Evolutionary conservation across 1,140 invertebrate species (phyloP).

Genomic region (Radopholus similis): DNA sequence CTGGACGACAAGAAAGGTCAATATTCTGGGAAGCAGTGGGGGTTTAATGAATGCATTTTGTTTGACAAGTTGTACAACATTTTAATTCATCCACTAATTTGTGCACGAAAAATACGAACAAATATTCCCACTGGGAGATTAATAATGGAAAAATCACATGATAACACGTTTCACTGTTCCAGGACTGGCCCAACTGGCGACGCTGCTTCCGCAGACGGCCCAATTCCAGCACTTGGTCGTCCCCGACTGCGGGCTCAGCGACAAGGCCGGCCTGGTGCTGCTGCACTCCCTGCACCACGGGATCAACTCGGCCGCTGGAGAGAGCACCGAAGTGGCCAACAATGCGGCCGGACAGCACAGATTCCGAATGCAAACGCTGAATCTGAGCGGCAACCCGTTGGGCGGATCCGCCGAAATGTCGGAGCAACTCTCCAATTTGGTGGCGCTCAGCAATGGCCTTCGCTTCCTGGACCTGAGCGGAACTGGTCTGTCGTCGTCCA

Average conservation of each 20-base stretch:
- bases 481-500: conserved; percentile 30
- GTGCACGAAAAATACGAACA: no score
- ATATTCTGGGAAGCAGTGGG: neutral
- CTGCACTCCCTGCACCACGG: conserved; percentile 41
- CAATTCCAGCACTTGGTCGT: conserved; percentile 38
- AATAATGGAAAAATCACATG: neutral
- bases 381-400: conserved; percentile 37
- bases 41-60: neutral
- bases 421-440: conserved; percentile 48
- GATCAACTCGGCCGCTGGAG: conserved; percentile 21
- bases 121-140: no score
- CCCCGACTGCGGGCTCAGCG: conserved; percentile 48
- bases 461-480: conserved; percentile 47
- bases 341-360: conserved; percentile 14
- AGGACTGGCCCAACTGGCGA: conserved; percentile 43
- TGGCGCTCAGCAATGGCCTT: conserved; percentile 49
- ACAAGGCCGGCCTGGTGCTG: conserved; percentile 44
- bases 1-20: conserved; percentile 59
- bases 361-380: conserved; percentile 38
- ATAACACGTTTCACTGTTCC: neutral
- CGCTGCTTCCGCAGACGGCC: conserved; percentile 40
- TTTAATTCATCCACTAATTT: neutral
- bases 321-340: neutral
- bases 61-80: no score
- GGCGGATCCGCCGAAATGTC: conserved; percentile 38